Percentiles rank a stretch among this genome's conserved stretches.
phyloP scores from a whole-genome alignment of 1,140 invertebrate species.

The Carposina sasakii region DNA sequence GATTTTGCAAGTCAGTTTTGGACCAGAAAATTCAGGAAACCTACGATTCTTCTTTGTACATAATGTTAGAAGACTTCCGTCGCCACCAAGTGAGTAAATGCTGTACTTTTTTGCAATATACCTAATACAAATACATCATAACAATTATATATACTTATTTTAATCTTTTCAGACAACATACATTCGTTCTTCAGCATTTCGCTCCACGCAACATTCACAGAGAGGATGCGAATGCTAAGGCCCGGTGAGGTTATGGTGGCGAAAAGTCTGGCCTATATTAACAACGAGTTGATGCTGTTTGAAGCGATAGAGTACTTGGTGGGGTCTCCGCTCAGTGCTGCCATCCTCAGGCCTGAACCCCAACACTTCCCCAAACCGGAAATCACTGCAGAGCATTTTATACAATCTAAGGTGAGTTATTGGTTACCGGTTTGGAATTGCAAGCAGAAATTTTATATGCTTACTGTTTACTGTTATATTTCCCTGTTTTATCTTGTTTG shows the following conservation, averaged over 20 bases:
- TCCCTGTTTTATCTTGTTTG: no score
- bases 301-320: constrained; percentile 56
- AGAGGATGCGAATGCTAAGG: constrained; percentile 39
- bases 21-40: constrained; percentile 28
- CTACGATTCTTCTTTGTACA: constrained; percentile 55
- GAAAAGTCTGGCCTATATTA: constrained; percentile 43
- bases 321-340: constrained; percentile 41
- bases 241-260: constrained; percentile 39
- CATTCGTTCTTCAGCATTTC: constrained; percentile 44
- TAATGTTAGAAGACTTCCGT: constrained; percentile 43
- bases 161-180: constrained; percentile 43
- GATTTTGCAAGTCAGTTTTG: constrained; percentile 45
- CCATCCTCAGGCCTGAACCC: constrained; percentile 46
- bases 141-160: background rate
- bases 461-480: no score
- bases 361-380: constrained; percentile 29
- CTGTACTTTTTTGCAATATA: constrained; percentile 1
- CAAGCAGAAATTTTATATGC: no score
- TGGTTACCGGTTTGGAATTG: no score
- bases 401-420: no score
- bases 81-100: constrained; percentile 42
- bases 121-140: background rate
- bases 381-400: no score
- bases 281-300: constrained; percentile 55
- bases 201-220: constrained; percentile 40